phyloP scores from a whole-genome alignment of 1,140 invertebrate genomes.

The Sarcophaga peregrina region DNA sequence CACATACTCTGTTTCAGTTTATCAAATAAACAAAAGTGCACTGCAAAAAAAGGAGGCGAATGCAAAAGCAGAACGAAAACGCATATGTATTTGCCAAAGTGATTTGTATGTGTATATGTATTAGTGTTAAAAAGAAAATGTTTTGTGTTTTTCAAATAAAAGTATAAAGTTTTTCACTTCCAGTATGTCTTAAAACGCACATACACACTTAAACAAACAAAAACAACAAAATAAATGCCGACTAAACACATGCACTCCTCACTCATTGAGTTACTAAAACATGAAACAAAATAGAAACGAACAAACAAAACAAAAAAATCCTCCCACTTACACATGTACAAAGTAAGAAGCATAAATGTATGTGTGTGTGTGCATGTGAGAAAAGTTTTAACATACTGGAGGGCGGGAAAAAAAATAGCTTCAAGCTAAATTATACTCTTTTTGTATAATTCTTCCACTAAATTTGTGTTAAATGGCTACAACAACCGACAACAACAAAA shows the following conservation, averaged over 20 bases:
- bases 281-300: background rate
- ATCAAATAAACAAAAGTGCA: background rate
- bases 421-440: conserved; percentile 1
- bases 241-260: too few species aligned
- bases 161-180: too few species aligned
- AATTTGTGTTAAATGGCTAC: conserved; percentile 19
- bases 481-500: background rate
- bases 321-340: background rate
- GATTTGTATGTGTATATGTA: background rate
- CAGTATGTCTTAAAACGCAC: too few species aligned
- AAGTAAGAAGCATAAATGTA: background rate
- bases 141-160: too few species aligned
- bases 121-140: background rate
- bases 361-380: too few species aligned
- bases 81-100: conserved; percentile 2
- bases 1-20: background rate
- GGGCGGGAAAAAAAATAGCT: conserved; percentile 1
- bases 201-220: background rate
- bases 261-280: background rate
- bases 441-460: conserved; percentile 22
- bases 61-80: background rate
- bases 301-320: background rate
- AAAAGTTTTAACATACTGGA: background rate
- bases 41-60: background rate
- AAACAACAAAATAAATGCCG: background rate